A percentile compares a stretch with the other conserved stretches of the same genome.
Conservation (phyloP, 2,888 invertebrate species). For the Oscheius sp. region DNA sequence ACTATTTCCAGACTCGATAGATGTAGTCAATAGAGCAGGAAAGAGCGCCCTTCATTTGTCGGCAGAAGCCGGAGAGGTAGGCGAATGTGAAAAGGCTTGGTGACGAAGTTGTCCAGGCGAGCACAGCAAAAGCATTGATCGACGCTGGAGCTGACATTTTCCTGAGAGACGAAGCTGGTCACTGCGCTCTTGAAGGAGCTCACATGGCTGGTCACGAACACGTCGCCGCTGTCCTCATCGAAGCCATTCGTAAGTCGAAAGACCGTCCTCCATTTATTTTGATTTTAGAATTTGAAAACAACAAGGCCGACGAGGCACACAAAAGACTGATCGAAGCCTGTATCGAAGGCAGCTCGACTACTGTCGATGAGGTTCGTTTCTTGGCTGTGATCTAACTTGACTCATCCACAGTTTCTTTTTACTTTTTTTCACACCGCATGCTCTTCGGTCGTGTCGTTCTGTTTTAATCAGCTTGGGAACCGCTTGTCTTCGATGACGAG, state of each 20-base stretch:
- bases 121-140: conserved; percentile 10
- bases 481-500: neutral
- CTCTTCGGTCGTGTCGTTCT: conserved; percentile 1
- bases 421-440: conserved; percentile 12
- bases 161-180: conserved; percentile 77
- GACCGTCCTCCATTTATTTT: conserved; percentile 25
- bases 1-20: conserved; percentile 51
- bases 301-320: conserved; percentile 55
- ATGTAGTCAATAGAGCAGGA: conserved; percentile 59
- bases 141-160: conserved; percentile 74
- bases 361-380: conserved; percentile 78
- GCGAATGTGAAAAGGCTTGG: neutral
- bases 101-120: conserved; percentile 9
- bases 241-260: conserved; percentile 57
- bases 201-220: conserved; percentile 80
- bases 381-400: neutral
- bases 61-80: conserved; percentile 61
- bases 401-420: neutral
- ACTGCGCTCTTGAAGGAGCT: conserved; percentile 82
- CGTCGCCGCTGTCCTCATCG: conserved; percentile 67
- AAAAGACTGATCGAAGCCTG: conserved; percentile 84
- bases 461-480: neutral
- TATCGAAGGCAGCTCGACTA: conserved; percentile 81
- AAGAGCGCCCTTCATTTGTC: conserved; percentile 68
- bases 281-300: conserved; percentile 50